Percentiles rank a stretch among this genome's conserved stretches.
Conservation (phyloP, 1,140 invertebrate genomes). For the Nylanderia fulva region DNA sequence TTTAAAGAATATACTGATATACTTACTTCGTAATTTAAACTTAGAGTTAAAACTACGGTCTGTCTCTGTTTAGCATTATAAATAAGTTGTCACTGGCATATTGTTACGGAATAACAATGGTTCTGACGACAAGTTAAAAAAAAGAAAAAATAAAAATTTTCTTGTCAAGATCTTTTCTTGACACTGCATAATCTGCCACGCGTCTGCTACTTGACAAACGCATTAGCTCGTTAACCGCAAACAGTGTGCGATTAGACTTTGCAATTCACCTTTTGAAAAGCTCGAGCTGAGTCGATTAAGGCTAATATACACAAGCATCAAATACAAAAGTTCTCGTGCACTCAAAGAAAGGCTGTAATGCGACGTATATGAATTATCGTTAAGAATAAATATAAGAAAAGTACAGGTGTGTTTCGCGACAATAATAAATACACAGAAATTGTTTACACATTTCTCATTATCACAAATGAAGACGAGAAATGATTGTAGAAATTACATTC, state of each 20-base stretch:
- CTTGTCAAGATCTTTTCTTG: not conserved
- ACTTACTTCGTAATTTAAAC: not conserved
- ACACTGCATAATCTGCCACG: not conserved
- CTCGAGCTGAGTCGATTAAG: constrained; percentile 30
- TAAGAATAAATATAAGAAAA: constrained; percentile 10
- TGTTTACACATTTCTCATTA: not conserved
- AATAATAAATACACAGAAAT: too few relatives aligned
- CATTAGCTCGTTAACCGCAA: constrained; percentile 40
- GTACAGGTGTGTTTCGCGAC: not conserved
- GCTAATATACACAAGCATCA: not conserved
- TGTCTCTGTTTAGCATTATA: not conserved
- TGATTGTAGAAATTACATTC: not conserved
- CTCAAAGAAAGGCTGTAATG: constrained; percentile 2
- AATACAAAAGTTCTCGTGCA: constrained; percentile 25
- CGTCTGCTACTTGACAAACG: constrained; percentile 23
- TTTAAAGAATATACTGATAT: not conserved
- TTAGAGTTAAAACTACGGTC: constrained; percentile 1
- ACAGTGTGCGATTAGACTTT: constrained; percentile 29
- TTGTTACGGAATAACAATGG: not conserved
- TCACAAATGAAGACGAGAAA: not conserved
- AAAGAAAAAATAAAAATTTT: constrained; percentile 18
- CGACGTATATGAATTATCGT: constrained; percentile 4
- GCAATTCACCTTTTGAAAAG: constrained; percentile 40
- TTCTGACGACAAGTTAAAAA: not conserved
- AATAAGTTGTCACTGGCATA: not conserved